These are phyloP conservation scores for Orthonychiurus folsomi DNA, from an alignment of 2,888 invertebrate species.

Conservation along the genomic window DNA sequence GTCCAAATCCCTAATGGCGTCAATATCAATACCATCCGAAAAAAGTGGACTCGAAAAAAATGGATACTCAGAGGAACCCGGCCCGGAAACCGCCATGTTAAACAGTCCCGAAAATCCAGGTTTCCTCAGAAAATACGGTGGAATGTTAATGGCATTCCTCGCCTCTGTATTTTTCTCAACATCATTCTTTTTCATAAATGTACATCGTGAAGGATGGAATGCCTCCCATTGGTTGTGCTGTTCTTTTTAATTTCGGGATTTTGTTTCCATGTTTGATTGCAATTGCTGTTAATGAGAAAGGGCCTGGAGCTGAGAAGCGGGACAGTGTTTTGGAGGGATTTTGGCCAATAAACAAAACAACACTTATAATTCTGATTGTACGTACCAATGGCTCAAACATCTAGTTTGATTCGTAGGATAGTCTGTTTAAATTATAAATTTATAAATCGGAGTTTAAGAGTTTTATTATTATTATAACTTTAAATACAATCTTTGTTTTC, in stretches of 20 bases:
- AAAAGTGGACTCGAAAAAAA: too few relatives aligned
- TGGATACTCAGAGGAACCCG: too few relatives aligned
- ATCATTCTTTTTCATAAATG: slow-evolving; percentile 3
- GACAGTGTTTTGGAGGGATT: background rate
- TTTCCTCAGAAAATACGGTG: slow-evolving; percentile 12
- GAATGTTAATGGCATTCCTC: slow-evolving; percentile 14
- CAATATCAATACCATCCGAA: too few relatives aligned
- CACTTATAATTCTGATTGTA: background rate
- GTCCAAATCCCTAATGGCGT: too few relatives aligned
- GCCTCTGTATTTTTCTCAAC: slow-evolving; percentile 15
- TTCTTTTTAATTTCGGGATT: slow-evolving; percentile 5
- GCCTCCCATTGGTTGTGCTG: background rate
- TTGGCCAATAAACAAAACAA: background rate
- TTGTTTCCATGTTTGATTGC: background rate
- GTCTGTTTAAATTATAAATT: too few relatives aligned
- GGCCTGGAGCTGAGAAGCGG: background rate
- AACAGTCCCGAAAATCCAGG: background rate
- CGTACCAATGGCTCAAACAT: background rate
- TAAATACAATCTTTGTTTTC: slow-evolving; percentile 4
- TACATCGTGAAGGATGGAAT: background rate
- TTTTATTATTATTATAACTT: background rate
- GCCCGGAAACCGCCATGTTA: too few relatives aligned
- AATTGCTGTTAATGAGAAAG: background rate
- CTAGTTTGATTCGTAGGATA: too few relatives aligned
- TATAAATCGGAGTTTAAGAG: too few relatives aligned